These are phyloP conservation scores for Diuraphis noxia DNA, from an alignment of 1,140 invertebrate species.

Conservation along the genomic window DNA sequence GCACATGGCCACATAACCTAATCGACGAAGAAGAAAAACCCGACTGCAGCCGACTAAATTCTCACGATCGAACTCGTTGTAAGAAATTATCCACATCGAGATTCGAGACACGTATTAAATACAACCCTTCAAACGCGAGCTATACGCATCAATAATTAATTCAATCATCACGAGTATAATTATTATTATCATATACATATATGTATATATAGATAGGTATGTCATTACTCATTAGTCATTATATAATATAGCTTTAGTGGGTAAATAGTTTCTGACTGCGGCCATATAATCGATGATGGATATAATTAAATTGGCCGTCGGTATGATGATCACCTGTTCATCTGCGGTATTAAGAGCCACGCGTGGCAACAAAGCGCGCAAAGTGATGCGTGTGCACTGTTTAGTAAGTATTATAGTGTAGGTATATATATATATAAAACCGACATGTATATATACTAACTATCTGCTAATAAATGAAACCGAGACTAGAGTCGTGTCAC, in stretches of 20 bases:
- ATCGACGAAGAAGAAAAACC: no score
- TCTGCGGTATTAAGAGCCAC: not conserved
- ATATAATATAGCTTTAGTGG: not conserved
- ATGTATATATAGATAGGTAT: no score
- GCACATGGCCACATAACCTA: no score
- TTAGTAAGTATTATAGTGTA: not conserved
- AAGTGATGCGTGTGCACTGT: not conserved
- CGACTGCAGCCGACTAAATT: no score
- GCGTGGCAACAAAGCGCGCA: not conserved
- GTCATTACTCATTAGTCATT: not conserved
- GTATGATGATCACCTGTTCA: not conserved
- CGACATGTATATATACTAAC: not conserved
- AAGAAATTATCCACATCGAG: no score
- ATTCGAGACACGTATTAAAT: no score
- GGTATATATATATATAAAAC: not conserved
- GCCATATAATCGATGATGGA: not conserved
- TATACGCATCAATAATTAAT: not conserved
- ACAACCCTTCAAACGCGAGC: no score
- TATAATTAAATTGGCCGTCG: not conserved
- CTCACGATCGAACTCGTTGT: no score
- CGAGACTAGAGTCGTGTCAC: not conserved
- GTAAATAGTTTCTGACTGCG: not conserved
- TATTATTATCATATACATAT: no score
- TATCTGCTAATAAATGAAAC: conserved; percentile 11
- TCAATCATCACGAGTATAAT: no score